Conservation (phyloP, 64 coral and sea anemone species). For the Stylophora pistillata region DNA sequence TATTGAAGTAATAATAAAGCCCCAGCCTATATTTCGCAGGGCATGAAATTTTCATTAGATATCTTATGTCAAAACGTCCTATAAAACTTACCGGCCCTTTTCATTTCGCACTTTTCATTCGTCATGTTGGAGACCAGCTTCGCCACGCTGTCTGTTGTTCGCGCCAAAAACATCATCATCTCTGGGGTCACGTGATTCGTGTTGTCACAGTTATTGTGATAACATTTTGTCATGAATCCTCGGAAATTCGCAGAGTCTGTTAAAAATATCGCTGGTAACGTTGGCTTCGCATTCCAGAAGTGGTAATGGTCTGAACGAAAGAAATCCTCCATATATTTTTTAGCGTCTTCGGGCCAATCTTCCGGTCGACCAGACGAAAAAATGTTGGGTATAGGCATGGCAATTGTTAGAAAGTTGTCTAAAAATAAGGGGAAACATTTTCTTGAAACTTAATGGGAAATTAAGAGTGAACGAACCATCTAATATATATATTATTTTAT, state of each 20-base stretch:
- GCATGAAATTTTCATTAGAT: too few relatives aligned
- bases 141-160: constrained; percentile 27
- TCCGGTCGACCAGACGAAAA: neutral
- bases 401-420: too few relatives aligned
- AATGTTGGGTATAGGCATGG: neutral
- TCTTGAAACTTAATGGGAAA: too few relatives aligned
- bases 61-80: neutral
- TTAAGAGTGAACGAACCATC: too few relatives aligned
- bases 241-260: constrained; percentile 67
- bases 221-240: constrained; percentile 52
- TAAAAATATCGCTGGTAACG: constrained; percentile 52
- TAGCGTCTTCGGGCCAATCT: neutral
- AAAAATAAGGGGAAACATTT: too few relatives aligned
- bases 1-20: too few relatives aligned
- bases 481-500: too few relatives aligned
- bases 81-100: neutral
- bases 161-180: constrained; percentile 38
- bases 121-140: neutral
- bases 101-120: constrained; percentile 3
- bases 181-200: constrained; percentile 37
- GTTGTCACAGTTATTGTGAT: constrained; percentile 59
- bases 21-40: too few relatives aligned
- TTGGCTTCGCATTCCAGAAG: constrained; percentile 51
- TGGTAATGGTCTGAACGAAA: constrained; percentile 53
- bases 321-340: neutral